Percentiles rank a stretch among this genome's conserved stretches.
phyloP scores from a whole-genome alignment of 1,140 invertebrate species.

The Trichogramma pretiosum region DNA sequence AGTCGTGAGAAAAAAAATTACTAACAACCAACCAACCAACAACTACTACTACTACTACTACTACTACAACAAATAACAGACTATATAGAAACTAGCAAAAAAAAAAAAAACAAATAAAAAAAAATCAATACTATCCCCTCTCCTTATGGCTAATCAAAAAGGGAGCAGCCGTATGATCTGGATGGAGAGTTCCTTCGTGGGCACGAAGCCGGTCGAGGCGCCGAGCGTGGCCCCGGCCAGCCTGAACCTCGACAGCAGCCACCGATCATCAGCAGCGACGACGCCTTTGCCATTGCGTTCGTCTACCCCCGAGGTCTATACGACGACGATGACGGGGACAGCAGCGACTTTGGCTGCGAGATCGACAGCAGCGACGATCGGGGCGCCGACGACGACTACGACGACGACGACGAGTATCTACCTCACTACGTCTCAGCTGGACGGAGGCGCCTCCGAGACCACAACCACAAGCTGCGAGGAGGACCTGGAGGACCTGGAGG shows the following conservation, averaged over 20 bases:
- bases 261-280: background rate
- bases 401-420: slow-evolving; percentile 1
- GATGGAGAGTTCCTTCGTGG: slow-evolving; percentile 86
- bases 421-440: no score
- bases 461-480: no score
- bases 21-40: background rate
- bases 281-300: background rate
- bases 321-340: background rate
- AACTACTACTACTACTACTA: no score
- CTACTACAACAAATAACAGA: no score
- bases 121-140: background rate
- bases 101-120: background rate
- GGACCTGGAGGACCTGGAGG: background rate
- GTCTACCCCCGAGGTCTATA: background rate
- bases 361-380: background rate
- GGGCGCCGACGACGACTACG: background rate
- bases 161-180: slow-evolving; percentile 59
- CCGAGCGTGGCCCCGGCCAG: slow-evolving; percentile 53
- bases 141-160: no score
- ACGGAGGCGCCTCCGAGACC: no score
- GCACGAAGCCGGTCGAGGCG: slow-evolving; percentile 72
- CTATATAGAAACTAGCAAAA: background rate
- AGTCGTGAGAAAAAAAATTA: no score
- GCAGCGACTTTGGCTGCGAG: background rate
- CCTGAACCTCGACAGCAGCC: background rate